A percentile compares a stretch with the other conserved stretches of the same genome.
Evolutionary conservation across 2,888 invertebrate species (phyloP).

Genomic region (Cataglyphis cursor): DNA sequence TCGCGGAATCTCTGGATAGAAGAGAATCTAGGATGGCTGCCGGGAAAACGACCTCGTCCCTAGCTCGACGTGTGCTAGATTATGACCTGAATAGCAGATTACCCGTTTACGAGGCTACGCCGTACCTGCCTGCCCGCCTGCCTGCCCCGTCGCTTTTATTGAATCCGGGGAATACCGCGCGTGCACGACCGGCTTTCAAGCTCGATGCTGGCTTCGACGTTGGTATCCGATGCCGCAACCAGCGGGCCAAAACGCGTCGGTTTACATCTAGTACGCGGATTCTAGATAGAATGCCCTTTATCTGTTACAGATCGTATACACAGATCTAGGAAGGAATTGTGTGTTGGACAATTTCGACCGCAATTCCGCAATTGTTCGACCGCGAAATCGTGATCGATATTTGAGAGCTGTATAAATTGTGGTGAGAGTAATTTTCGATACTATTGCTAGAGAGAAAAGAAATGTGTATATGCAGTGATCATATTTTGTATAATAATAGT

Average conservation of each 20-base stretch:
- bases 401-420: not conserved
- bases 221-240: conserved; percentile 25
- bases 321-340: not conserved
- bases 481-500: not conserved
- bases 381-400: not conserved
- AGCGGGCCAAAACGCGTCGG: conserved; percentile 1
- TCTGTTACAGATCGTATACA: conserved; percentile 11
- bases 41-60: conserved; percentile 75
- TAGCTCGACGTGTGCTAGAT: conserved; percentile 72
- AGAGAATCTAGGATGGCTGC: conserved; percentile 77
- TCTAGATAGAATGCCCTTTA: conserved; percentile 34
- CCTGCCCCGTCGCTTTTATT: conserved; percentile 73
- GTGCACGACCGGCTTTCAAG: conserved; percentile 58
- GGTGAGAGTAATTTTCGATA: not conserved
- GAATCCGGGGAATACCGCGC: conserved; percentile 70
- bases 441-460: not conserved
- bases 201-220: not conserved
- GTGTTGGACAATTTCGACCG: not conserved
- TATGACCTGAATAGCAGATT: conserved; percentile 83
- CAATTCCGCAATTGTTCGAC: conserved; percentile 3
- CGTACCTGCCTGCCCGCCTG: conserved; percentile 61
- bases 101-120: conserved; percentile 79
- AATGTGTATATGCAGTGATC: not conserved
- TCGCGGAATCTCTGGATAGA: conserved; percentile 57
- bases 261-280: conserved; percentile 11